phyloP scores from a whole-genome alignment of 2,113 vertebrate species.

The Albula glossodonta region DNA sequence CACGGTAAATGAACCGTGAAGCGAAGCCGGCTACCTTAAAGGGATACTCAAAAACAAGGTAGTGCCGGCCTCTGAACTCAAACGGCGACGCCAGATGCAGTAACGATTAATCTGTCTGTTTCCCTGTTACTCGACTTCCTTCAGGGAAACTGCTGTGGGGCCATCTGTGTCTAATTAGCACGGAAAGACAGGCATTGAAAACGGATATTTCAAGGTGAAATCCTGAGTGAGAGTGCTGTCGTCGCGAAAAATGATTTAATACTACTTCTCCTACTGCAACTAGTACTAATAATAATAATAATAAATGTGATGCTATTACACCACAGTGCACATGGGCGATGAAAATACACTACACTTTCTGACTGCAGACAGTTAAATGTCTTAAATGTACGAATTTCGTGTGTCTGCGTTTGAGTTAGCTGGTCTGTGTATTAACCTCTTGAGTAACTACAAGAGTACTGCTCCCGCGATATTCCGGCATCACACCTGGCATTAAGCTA shows the following conservation, averaged over 20 bases:
- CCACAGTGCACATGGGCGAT: not conserved
- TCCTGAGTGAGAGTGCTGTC: not conserved
- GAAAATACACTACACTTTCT: not conserved
- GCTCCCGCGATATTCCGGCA: no score
- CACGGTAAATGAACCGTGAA: conserved; percentile 32
- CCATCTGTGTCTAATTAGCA: conserved; percentile 34
- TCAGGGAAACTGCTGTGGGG: conserved; percentile 31
- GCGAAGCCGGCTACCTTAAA: conserved; percentile 44
- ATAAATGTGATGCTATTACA: not conserved
- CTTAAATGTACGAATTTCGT: not conserved
- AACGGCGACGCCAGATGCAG: conserved; percentile 30
- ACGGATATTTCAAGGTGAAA: not conserved
- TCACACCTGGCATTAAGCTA: no score
- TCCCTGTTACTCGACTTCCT: conserved; percentile 39
- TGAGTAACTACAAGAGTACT: no score
- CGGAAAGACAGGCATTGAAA: conserved; percentile 14
- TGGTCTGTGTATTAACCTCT: no score
- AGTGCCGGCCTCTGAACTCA: conserved; percentile 17
- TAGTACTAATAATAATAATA: no score
- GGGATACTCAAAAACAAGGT: conserved; percentile 25
- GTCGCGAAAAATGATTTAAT: not conserved
- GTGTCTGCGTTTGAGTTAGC: no score
- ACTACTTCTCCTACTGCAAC: no score
- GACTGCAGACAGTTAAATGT: no score
- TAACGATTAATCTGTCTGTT: conserved; percentile 53